A percentile compares a stretch with the other conserved stretches of the same genome.
These are phyloP conservation scores for Diachasmimorpha longicaudata DNA, from an alignment of 1,140 invertebrate genomes.

Conservation along the genomic window DNA sequence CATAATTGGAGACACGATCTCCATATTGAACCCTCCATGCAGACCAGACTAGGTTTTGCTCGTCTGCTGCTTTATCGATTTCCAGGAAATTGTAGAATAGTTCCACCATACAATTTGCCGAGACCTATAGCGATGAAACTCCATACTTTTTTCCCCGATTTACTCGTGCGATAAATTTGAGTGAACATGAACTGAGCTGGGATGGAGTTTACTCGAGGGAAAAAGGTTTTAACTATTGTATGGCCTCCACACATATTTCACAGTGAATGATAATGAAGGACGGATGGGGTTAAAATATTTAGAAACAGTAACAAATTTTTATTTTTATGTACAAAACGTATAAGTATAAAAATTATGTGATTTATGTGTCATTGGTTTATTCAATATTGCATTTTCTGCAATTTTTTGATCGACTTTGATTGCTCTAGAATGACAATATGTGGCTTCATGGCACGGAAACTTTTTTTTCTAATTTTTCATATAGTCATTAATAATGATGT, in stretches of 20 bases:
- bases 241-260: neutral
- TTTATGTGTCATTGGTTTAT: too few relatives aligned
- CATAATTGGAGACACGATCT: too few relatives aligned
- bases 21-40: too few relatives aligned
- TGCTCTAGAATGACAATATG: neutral
- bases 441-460: neutral
- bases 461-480: neutral
- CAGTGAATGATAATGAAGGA: neutral
- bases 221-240: neutral
- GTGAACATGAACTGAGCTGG: neutral
- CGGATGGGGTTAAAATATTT: neutral
- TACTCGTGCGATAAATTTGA: neutral
- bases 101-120: neutral
- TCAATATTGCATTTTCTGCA: neutral
- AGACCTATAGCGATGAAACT: neutral
- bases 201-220: neutral
- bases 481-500: neutral
- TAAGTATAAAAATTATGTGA: neutral
- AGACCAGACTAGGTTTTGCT: too few relatives aligned
- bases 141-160: neutral
- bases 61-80: neutral
- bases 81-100: neutral
- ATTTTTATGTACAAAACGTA: neutral
- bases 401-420: neutral
- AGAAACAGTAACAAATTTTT: neutral